Percentiles rank a stretch among this genome's conserved stretches.
Conservation (phyloP, 1,140 invertebrate species). For the Planococcus citri region DNA sequence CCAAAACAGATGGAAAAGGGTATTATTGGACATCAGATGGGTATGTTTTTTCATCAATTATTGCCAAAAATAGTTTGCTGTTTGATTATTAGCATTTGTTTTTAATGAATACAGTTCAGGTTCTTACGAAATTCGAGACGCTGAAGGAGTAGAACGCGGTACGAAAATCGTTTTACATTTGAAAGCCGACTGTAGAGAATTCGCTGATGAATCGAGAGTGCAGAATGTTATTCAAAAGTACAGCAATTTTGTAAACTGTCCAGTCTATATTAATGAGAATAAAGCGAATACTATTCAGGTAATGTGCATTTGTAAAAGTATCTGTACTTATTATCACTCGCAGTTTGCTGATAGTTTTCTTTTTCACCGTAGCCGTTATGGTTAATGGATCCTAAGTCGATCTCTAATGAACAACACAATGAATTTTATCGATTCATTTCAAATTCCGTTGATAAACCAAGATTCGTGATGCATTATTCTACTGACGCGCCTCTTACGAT, state of each 20-base stretch:
- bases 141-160: slow-evolving; percentile 67
- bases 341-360: neutral
- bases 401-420: slow-evolving; percentile 93
- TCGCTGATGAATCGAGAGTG: slow-evolving; percentile 71
- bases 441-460: slow-evolving; percentile 98
- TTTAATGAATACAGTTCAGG: slow-evolving; percentile 51
- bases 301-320: slow-evolving; percentile 25
- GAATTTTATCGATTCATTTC: slow-evolving; percentile 99
- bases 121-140: slow-evolving; percentile 75
- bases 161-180: slow-evolving; percentile 89
- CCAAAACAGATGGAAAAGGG: slow-evolving; percentile 81
- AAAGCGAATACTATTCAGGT: slow-evolving; percentile 72
- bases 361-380: slow-evolving; percentile 63
- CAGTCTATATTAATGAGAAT: slow-evolving; percentile 81
- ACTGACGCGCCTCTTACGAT: slow-evolving; percentile 98
- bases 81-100: slow-evolving; percentile 21
- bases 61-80: neutral
- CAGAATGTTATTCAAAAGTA: slow-evolving; percentile 85
- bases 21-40: slow-evolving; percentile 70
- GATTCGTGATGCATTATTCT: slow-evolving; percentile 97
- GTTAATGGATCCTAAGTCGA: slow-evolving; percentile 83
- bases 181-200: slow-evolving; percentile 74
- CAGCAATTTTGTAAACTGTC: slow-evolving; percentile 90
- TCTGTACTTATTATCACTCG: slow-evolving; percentile 21
- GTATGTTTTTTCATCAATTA: slow-evolving; percentile 38